Evolutionary conservation across 2,888 invertebrate genomes (phyloP), one percentile per base, ranked within the genome.

Genomic region (Thalpophila matura): DNA sequence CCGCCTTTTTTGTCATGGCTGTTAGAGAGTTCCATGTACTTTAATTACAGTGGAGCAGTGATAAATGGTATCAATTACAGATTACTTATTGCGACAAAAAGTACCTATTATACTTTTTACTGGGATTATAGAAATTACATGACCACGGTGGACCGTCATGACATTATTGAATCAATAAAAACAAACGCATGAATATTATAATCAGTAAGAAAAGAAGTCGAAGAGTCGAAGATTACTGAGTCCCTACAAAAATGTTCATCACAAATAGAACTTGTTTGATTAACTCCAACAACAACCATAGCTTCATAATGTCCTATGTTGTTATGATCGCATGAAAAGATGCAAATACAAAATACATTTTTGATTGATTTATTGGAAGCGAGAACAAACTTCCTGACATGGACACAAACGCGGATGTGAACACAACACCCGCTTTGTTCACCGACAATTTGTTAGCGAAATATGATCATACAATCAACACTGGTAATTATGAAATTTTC

Each of bases 1-100:
- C 69, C 63, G 75, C 75, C 74, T 84, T 84, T 85, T 84, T 84
- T 74, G 68, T 68, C 43, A 71, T 53, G 51, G 42, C 54, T 66
- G 47, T 54, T 71, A 74, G 74, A 74, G 74, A 74, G 68, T 64
- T 69, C 66, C 59, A 78, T 78, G 57, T 55, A 68, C 73, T 66
- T 59, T 75, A 75, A 70, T 73, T 60, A 58, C 59, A 42, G 50
- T 61, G 29, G 45, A 53, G 50, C 33, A 60, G 45, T 68, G 57
- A 65, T 71, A 49, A 72, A 70, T 74, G 58, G 35, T 58, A 53
- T 49, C 56, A 40, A 63, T 74, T 60, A 58, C 50, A 53, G 42
- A 63, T 74, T 60, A 58, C 50, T 55, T 43, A 43, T 38, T 42
- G 40, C 9, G 24, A 61, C 45, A 68, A 65, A 64, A 65, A 47